A percentile compares a stretch with the other conserved stretches of the same genome.
phyloP scores from a whole-genome alignment of 2,797 vertebrate species.

The Malurus leucopterus region DNA sequence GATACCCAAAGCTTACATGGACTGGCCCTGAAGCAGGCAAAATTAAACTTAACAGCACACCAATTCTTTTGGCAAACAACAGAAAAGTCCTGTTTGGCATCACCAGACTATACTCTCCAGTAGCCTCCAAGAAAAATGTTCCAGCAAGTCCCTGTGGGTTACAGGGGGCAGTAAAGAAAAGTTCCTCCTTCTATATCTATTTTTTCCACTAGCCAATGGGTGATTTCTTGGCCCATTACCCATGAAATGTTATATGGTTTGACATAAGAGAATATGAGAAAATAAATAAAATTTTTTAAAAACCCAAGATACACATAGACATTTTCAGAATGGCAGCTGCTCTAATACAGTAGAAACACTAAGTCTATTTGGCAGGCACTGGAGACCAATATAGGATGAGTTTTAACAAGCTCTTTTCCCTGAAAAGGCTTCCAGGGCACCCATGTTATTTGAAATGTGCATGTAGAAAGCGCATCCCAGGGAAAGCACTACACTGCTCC shows the following conservation, averaged over 20 bases:
- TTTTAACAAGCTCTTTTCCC: neutral
- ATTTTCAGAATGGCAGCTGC: slow-evolving; percentile 10
- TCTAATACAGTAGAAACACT: neutral
- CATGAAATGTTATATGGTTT: neutral
- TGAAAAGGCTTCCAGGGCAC: neutral
- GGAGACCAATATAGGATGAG: neutral
- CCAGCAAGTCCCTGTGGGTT: neutral
- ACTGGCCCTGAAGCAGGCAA: neutral
- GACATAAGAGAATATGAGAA: neutral
- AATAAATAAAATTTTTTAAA: neutral
- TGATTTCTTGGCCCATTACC: neutral
- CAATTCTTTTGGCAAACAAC: neutral
- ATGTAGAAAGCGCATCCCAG: neutral
- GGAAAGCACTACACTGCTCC: neutral
- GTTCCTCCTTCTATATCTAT: neutral
- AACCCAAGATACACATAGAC: neutral
- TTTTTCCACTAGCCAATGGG: neutral
- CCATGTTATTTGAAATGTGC: neutral
- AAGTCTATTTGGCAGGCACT: neutral
- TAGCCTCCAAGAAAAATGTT: neutral
- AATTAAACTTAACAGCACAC: slow-evolving; percentile 1
- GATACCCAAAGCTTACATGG: neutral
- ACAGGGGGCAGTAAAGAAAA: neutral
- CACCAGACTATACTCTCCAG: neutral
- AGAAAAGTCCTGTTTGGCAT: neutral